Conservation (phyloP, 2,797 vertebrate genomes). For the Galago senegalensis region DNA sequence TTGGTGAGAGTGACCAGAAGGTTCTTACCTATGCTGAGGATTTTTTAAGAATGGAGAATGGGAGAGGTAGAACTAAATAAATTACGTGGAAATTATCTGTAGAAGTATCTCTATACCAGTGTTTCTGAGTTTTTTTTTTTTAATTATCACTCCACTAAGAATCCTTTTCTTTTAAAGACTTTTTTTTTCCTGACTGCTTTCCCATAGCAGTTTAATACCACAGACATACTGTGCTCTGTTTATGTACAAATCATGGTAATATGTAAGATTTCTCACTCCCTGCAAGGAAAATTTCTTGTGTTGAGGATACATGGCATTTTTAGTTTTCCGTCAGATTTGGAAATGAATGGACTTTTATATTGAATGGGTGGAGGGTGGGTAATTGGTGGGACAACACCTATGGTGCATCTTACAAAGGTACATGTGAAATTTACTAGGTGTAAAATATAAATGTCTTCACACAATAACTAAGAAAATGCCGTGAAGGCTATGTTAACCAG, state of each 20-base stretch:
- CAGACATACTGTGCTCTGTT: neutral
- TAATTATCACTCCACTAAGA: neutral
- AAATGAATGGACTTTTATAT: neutral
- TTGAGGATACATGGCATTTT: neutral
- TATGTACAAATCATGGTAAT: neutral
- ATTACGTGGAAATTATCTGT: neutral
- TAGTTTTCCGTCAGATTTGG: neutral
- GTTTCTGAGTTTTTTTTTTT: neutral
- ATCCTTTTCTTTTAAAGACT: neutral
- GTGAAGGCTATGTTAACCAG: no score
- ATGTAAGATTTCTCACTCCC: neutral
- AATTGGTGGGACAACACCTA: no score
- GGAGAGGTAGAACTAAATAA: neutral
- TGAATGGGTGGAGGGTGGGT: neutral
- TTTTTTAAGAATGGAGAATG: neutral
- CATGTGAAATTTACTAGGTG: no score
- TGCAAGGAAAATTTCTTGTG: neutral
- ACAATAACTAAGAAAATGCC: no score
- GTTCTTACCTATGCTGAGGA: neutral
- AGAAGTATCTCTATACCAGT: neutral
- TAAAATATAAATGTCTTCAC: no score
- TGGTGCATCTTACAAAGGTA: no score
- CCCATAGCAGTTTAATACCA: neutral
- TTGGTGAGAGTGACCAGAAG: neutral
- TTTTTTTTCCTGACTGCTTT: neutral